Percentiles rank a stretch among this genome's conserved stretches.
phyloP scores from a whole-genome alignment of 2,888 invertebrate genomes.

The Entomobrya multifasciata region DNA sequence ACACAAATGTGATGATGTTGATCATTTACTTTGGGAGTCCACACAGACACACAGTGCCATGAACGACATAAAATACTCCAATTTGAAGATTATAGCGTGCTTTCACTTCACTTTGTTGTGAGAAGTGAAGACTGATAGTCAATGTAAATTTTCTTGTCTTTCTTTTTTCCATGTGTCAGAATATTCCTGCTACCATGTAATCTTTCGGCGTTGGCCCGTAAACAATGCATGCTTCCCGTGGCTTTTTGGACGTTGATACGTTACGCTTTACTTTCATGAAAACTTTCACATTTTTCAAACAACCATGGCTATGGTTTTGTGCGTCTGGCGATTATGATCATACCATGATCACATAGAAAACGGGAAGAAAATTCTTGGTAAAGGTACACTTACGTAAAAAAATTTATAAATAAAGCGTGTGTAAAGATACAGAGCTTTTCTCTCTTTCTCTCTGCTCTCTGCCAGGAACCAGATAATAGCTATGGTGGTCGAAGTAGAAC shows the following conservation, averaged over 20 bases:
- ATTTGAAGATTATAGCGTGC: background rate
- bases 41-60: background rate
- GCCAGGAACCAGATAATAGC: conserved; percentile 37
- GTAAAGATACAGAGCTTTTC: no score
- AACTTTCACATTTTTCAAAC: background rate
- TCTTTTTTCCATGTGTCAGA: background rate
- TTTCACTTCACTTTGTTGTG: background rate
- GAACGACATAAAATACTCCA: background rate
- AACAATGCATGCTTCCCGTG: conserved; percentile 54
- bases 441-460: no score
- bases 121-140: no score
- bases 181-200: background rate
- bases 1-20: background rate
- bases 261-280: background rate
- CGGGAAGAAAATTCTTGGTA: no score
- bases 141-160: background rate
- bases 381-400: no score
- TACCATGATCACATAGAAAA: no score
- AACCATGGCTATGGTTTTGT: no score
- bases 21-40: no score
- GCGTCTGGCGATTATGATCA: no score
- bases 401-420: no score
- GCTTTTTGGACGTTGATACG: conserved; percentile 24
- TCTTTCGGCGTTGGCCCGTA: conserved; percentile 62
- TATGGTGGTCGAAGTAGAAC: conserved; percentile 5